Base-by-base conservation (phyloP, 92 coral and sea anemone species). In the Palythoa grandis region DNA sequence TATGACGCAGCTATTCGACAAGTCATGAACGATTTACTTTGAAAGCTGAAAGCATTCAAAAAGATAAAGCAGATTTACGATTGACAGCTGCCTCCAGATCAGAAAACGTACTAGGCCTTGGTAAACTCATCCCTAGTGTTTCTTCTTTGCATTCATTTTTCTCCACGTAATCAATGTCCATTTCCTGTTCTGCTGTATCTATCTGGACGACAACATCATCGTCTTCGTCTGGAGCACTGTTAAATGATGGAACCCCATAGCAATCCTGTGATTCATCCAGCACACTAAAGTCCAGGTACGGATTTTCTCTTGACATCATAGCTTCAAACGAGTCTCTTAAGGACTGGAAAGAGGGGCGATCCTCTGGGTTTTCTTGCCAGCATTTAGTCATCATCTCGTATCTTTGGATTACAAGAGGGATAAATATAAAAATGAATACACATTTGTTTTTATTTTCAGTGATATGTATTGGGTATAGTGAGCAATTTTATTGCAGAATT, bases 221-320 rank as follows among this genome's bases (percentile, higher is more conserved):
- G 40, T 66, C 48, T 9, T 80, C 85, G 39, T 80, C 72, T 7
- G 85, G 72, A 24, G 63, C 85, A 43, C 85, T 80, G 74, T 80
- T 47, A 17, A 80, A 80, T 14, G 85, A 80, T 15, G 85, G 85
- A 9, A 80, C 85, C 17, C 66, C 40, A 74, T 80, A 80, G 43
- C n/a, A 80, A 67, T 80, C 85, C 40, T n/a, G 66, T 23, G 85
- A 80, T 53, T 80, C 85, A 9, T 80, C 85, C 48, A 80, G 29
- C 15, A 66, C 75, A 52, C 85, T 80, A 22, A 80, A 80, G 63
- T 80, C 85, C 6, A 80, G 85, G 53, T 80, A 80, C 8, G 85
- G 85, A 19, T 80, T 80, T 40, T 80, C 85, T 40, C 85, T 80
- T 48, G 74, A 66, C 85, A 80, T 80, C 85, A 80, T 80, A 35